phyloP scores from a whole-genome alignment of 2,888 invertebrate species.

The Spodoptera exigua region DNA sequence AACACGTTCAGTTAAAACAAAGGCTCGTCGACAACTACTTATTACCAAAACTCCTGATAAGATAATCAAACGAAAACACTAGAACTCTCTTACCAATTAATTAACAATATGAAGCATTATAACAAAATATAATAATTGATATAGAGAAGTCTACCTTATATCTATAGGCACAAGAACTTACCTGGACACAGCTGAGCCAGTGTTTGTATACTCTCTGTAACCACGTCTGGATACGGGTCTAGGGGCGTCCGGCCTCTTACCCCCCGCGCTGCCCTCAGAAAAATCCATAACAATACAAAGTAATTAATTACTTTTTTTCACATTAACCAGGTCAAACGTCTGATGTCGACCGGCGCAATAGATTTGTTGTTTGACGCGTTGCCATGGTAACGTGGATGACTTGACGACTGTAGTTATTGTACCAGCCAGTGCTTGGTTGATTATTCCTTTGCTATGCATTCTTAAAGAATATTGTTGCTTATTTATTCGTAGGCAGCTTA shows the following conservation, averaged over 20 bases:
- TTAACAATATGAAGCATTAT: neutral
- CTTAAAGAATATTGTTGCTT: no score
- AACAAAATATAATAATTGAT: neutral
- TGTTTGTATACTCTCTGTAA: conserved; percentile 78
- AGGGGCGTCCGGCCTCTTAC: conserved; percentile 71
- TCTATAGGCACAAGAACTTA: conserved; percentile 39
- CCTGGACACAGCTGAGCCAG: conserved; percentile 79
- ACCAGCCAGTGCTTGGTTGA: conserved; percentile 14
- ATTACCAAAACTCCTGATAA: no score
- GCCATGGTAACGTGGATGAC: conserved; percentile 69
- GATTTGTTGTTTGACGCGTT: conserved; percentile 76
- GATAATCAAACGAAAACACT: no score
- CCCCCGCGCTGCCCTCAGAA: conserved; percentile 77
- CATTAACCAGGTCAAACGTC: conserved; percentile 64
- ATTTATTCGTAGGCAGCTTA: no score
- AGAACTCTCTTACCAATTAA: neutral
- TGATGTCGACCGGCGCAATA: conserved; percentile 73
- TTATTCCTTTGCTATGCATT: conserved; percentile 9
- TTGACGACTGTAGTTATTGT: conserved; percentile 6
- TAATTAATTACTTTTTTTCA: conserved; percentile 66
- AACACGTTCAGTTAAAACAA: no score
- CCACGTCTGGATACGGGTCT: conserved; percentile 83
- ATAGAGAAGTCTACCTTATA: neutral
- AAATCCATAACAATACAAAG: conserved; percentile 78
- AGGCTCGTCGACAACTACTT: no score